Base-by-base conservation (phyloP, 2,113 vertebrate species). In the Passer montanus region DNA sequence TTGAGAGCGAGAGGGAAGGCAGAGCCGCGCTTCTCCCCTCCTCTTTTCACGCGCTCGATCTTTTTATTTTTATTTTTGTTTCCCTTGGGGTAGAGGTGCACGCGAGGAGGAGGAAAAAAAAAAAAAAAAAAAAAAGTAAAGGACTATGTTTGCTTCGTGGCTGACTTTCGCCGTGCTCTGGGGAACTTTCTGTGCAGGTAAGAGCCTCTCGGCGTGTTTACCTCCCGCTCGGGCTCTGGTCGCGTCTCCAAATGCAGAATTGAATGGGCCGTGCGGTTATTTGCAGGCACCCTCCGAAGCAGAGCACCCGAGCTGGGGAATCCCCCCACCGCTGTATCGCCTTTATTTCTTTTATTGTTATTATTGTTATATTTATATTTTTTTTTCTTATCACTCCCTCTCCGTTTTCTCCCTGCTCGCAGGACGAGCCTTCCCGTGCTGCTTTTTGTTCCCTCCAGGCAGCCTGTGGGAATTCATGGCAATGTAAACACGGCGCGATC, bases 161-260 rank as follows among this genome's bases (percentile, higher is more conserved):
- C 85, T 98, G 94, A 98, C 97, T 96, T 98, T 98, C 92, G 97
- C 98, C 86, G 97, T 98, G 94, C 97, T 99, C 96, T 98, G 98
- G 97, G 98, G 98, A 96, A 98, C 98, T 98, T 97, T 99, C 92
- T 98, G 98, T 97, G 97, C 98, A 98, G 98, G 99, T 99, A 97
- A 98, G 97, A 69, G 55, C 78, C 31, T 95, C 86, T 83, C 72
- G 41, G 53, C 82, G 28, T 91, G 89, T 96, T 89, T 96, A 86
- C 93, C 93, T 94, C 91, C 67, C n/a, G 52, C 79, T 74, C 82
- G 49, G 85, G 66, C 58, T 91, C 59, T 37, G 74, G 69, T 89
- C 66, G 78, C 52, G 35, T 74, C 76, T 66, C 69, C 66, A n/a
- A 74, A 43, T 8, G 82, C 90, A 81, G 89, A 83, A 93, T 94